phyloP scores from a whole-genome alignment of 1,140 invertebrate genomes.

The Sarcophaga peregrina region DNA sequence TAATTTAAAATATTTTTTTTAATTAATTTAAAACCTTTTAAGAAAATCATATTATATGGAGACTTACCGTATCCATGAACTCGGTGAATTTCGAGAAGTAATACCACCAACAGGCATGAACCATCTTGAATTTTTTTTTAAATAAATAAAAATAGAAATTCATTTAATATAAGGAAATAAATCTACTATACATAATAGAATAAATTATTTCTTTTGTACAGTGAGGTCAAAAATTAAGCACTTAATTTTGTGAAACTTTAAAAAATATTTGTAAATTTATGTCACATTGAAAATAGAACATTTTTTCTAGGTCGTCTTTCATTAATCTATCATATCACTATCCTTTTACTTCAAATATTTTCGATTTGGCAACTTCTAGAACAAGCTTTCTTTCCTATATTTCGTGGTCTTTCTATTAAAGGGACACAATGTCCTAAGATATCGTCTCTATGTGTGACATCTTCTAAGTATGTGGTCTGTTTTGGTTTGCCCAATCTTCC shows the following conservation, averaged over 20 bases:
- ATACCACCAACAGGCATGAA: slow-evolving; percentile 94
- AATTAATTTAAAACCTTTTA: neutral
- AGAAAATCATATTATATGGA: neutral
- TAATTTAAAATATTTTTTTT: neutral
- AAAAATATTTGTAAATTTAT: too few relatives aligned
- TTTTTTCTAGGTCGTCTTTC: too few relatives aligned
- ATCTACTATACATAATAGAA: slow-evolving; percentile 14
- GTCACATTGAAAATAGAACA: too few relatives aligned
- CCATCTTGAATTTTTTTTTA: slow-evolving; percentile 78
- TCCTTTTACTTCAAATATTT: too few relatives aligned
- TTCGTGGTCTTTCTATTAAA: too few relatives aligned
- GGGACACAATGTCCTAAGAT: too few relatives aligned
- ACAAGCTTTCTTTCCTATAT: too few relatives aligned
- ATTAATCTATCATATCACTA: too few relatives aligned
- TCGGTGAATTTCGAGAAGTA: slow-evolving; percentile 96
- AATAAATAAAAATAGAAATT: slow-evolving; percentile 19
- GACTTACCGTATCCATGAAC: slow-evolving; percentile 94
- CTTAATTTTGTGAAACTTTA: neutral
- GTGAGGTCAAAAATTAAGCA: neutral
- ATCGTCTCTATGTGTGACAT: too few relatives aligned
- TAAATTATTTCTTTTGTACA: neutral
- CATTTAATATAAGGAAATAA: slow-evolving; percentile 20
- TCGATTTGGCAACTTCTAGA: too few relatives aligned
- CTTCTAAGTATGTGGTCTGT: too few relatives aligned
- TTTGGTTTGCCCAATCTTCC: too few relatives aligned